Conservation (phyloP, 1,140 invertebrate species). For the Alviniconcha marisindica region DNA sequence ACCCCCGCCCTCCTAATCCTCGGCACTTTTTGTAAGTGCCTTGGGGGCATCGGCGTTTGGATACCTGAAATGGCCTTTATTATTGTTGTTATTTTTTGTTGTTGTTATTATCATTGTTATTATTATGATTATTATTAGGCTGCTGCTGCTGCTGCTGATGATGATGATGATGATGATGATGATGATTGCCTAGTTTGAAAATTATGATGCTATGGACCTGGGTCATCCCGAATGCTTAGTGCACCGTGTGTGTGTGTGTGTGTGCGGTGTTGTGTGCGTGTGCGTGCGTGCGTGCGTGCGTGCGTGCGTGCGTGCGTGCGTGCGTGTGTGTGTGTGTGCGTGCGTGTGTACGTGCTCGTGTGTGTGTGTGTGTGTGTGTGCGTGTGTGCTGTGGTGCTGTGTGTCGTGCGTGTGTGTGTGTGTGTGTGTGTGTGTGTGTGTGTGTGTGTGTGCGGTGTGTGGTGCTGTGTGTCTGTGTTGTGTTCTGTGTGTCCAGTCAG, state of each 20-base stretch:
- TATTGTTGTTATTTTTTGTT: too few relatives aligned
- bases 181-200: not conserved
- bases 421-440: too few relatives aligned
- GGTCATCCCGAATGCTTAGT: not conserved
- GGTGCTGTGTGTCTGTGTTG: not conserved
- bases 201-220: not conserved
- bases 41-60: too few relatives aligned
- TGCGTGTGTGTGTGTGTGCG: conserved; percentile 3
- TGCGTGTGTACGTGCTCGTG: not conserved
- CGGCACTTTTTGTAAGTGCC: too few relatives aligned
- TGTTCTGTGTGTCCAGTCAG: too few relatives aligned
- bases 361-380: not conserved
- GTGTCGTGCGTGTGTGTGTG: not conserved
- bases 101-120: too few relatives aligned
- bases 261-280: conserved; percentile 6
- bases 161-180: too few relatives aligned
- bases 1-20: too few relatives aligned
- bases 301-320: conserved; percentile 11
- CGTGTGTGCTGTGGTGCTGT: not conserved
- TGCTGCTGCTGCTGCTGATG: too few relatives aligned
- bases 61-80: too few relatives aligned
- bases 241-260: conserved; percentile 16
- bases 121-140: too few relatives aligned
- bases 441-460: not conserved
- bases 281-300: not conserved